phyloP scores from a whole-genome alignment of 1,140 invertebrate genomes.

The Ostrea edulis region DNA sequence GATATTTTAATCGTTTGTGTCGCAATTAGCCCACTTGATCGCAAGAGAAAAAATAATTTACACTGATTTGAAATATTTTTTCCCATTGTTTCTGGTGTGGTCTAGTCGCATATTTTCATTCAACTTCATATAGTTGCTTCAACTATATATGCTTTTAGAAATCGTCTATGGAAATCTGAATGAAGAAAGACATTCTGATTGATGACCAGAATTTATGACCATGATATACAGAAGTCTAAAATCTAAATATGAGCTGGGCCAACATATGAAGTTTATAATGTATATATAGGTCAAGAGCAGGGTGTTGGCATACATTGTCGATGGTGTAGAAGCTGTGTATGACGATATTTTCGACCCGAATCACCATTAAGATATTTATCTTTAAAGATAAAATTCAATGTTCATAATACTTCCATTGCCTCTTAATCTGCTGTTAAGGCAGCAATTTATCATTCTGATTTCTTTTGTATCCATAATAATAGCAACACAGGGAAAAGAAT shows the following conservation, averaged over 20 bases:
- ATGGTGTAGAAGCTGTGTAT: not conserved
- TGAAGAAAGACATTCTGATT: not conserved
- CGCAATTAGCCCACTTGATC: no score
- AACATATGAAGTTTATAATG: not conserved
- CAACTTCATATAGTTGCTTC: not conserved
- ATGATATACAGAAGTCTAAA: no score
- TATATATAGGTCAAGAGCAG: slow-evolving; percentile 10
- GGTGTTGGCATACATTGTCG: not conserved
- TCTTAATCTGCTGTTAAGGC: slow-evolving; percentile 23
- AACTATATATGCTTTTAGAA: not conserved
- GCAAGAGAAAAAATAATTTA: no score
- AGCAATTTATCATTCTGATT: slow-evolving; percentile 35
- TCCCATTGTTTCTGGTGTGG: no score
- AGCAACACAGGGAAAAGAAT: not conserved
- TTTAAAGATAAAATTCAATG: not conserved
- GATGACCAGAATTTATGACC: not conserved
- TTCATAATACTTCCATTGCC: not conserved
- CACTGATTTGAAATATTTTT: no score
- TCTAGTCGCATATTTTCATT: not conserved
- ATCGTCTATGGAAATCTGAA: not conserved
- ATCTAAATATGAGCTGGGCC: not conserved
- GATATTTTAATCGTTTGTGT: no score
- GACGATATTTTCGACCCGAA: not conserved
- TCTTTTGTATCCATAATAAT: slow-evolving; percentile 4
- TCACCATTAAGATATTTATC: slow-evolving; percentile 8